Evolutionary conservation across 2,113 vertebrate genomes (phyloP).

Genomic region (Ctenodactylus gundi): DNA sequence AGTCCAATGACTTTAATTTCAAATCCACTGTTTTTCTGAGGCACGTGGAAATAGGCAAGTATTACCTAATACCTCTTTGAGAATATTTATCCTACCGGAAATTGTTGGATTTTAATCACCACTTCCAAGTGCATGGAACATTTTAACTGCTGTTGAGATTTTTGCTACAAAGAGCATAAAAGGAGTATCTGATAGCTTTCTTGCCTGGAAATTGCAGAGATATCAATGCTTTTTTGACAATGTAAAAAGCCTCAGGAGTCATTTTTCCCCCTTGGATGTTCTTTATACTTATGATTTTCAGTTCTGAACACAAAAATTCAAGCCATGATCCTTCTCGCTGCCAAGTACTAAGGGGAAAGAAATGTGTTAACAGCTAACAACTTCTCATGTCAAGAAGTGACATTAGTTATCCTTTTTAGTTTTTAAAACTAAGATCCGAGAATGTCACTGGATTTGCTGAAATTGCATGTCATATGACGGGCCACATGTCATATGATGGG

Average conservation of each 20-base stretch:
- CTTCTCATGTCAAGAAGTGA: neutral
- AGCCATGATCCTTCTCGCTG: slow-evolving; percentile 39
- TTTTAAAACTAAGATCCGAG: slow-evolving; percentile 39
- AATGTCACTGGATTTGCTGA: neutral
- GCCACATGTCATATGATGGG: neutral
- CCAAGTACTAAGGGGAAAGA: slow-evolving; percentile 2
- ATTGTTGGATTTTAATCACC: neutral
- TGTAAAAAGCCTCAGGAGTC: slow-evolving; percentile 18
- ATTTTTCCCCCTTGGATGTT: neutral
- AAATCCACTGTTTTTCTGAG: neutral
- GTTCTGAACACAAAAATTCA: slow-evolving; percentile 41
- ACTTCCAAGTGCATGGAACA: neutral
- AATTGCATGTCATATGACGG: neutral
- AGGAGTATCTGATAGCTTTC: neutral
- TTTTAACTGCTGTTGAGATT: neutral
- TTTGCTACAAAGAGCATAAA: neutral
- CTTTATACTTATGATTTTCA: slow-evolving; percentile 16
- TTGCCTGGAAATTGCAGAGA: neutral
- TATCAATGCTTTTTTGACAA: slow-evolving; percentile 47
- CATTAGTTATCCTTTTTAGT: neutral
- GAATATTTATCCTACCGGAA: neutral
- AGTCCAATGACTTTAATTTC: neutral
- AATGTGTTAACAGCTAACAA: slow-evolving; percentile 50
- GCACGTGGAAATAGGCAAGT: neutral
- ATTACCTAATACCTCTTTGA: neutral